These are phyloP conservation scores for Podotricha telesiphe DNA, from an alignment of 2,888 invertebrate genomes.

Conservation along the genomic window DNA sequence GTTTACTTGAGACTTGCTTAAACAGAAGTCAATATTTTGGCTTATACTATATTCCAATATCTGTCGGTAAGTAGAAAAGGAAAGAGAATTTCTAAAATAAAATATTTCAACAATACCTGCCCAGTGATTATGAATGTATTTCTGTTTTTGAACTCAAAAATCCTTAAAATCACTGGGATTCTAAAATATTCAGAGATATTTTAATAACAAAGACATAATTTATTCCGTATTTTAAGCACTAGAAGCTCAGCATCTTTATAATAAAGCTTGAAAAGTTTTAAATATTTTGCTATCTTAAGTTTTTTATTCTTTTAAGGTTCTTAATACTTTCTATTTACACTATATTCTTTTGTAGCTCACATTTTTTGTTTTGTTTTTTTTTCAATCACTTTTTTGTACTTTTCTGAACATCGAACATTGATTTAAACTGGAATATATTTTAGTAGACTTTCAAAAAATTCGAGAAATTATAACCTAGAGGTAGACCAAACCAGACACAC, in stretches of 20 bases:
- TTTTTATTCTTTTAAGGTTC: background rate
- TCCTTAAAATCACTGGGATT: constrained; percentile 3
- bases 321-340: background rate
- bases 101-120: constrained; percentile 1
- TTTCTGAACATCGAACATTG: too few species aligned
- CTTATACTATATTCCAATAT: background rate
- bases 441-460: too few species aligned
- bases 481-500: too few species aligned
- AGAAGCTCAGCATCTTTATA: constrained; percentile 13
- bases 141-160: background rate
- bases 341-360: background rate
- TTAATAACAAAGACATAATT: constrained; percentile 18
- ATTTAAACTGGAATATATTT: too few species aligned
- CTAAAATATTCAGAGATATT: constrained; percentile 17
- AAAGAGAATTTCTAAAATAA: background rate
- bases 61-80: background rate
- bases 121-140: background rate
- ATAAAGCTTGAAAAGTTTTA: constrained; percentile 10
- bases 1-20: too few species aligned
- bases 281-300: constrained; percentile 8
- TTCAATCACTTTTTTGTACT: too few species aligned
- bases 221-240: constrained; percentile 18
- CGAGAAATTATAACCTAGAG: too few species aligned
- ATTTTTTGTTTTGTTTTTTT: background rate
- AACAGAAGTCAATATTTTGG: background rate